Evolutionary conservation across 2,113 vertebrate genomes (phyloP).

Genomic region (Trematomus loennbergii): DNA sequence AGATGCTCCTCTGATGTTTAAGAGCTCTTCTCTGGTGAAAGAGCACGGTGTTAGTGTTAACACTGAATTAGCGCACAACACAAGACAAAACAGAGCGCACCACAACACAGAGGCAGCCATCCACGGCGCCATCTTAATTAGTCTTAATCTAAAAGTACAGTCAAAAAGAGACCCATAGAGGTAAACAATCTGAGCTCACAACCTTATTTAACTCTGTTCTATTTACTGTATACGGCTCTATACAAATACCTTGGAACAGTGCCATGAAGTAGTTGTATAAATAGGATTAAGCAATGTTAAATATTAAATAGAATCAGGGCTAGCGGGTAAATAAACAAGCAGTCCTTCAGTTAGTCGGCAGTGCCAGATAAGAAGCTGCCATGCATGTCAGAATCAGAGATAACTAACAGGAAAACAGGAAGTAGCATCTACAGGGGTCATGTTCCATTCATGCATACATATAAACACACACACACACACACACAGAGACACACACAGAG

Average conservation of each 20-base stretch:
- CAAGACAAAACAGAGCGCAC: too few species aligned
- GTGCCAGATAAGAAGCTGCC: slow-evolving; percentile 63
- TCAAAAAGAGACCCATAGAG: not conserved
- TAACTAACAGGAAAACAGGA: slow-evolving; percentile 67
- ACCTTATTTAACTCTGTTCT: not conserved
- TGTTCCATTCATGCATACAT: slow-evolving; percentile 37
- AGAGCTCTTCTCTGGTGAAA: too few species aligned
- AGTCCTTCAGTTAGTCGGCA: slow-evolving; percentile 30
- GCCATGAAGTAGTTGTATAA: not conserved
- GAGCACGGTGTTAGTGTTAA: too few species aligned
- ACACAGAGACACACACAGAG: not conserved
- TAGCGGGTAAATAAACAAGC: slow-evolving; percentile 5
- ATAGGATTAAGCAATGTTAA: not conserved
- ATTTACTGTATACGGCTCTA: not conserved
- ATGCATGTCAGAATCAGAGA: slow-evolving; percentile 55
- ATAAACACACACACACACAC: slow-evolving; percentile 11
- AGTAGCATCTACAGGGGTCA: slow-evolving; percentile 55
- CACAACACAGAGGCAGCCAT: too few species aligned
- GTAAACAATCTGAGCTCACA: not conserved
- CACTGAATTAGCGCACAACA: too few species aligned
- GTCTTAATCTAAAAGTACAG: too few species aligned
- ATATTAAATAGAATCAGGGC: not conserved
- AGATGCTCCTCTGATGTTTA: too few species aligned
- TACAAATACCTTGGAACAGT: not conserved
- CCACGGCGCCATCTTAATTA: too few species aligned